phyloP scores from a whole-genome alignment of 2,797 vertebrate genomes.

The Myotis planiceps region DNA sequence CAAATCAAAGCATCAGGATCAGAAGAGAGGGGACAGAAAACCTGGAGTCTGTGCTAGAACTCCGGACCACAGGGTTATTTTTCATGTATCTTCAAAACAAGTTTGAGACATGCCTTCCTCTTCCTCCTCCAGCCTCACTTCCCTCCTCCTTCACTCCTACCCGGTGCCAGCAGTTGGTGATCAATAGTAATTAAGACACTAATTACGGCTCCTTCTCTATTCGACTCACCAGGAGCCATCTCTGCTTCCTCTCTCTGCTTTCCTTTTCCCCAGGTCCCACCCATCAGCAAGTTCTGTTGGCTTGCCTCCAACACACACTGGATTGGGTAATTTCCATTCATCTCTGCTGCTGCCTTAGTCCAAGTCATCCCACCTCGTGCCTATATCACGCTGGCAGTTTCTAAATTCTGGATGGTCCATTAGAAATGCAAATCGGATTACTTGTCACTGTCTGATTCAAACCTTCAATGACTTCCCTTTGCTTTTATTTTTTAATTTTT shows the following conservation, averaged over 20 bases:
- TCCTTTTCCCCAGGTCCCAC: not conserved
- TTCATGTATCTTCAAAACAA: not conserved
- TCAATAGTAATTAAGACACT: not conserved
- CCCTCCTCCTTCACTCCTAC: too few relatives aligned
- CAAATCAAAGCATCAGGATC: not conserved
- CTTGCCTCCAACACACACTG: not conserved
- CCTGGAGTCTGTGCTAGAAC: not conserved
- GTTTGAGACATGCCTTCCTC: not conserved
- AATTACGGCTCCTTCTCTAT: not conserved
- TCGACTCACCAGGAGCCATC: not conserved
- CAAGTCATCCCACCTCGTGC: too few relatives aligned
- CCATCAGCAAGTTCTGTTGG: not conserved
- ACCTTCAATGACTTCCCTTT: not conserved
- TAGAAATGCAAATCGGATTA: not conserved
- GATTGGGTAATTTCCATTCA: not conserved
- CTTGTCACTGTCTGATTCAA: not conserved
- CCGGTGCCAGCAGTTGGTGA: not conserved
- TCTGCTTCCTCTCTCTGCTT: not conserved
- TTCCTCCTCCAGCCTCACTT: not conserved
- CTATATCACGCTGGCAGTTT: not conserved
- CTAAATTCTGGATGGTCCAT: not conserved
- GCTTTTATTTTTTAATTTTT: not conserved
- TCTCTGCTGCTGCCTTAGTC: not conserved
- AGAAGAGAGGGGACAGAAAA: not conserved
- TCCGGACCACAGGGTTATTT: not conserved